These are phyloP conservation scores for Chaenogobius annularis DNA, from an alignment of 2,113 vertebrate species.

Conservation along the genomic window DNA sequence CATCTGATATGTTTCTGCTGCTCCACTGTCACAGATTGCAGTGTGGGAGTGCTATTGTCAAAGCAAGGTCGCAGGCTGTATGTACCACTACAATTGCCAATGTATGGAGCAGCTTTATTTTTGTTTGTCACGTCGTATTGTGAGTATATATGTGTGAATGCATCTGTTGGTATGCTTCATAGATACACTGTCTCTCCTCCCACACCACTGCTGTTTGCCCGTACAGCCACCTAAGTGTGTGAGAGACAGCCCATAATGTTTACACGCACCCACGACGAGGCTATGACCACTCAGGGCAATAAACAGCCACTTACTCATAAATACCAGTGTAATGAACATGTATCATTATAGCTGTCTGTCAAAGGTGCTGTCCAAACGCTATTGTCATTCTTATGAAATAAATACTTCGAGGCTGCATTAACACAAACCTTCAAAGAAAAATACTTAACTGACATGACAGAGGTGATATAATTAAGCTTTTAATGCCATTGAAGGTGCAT, in stretches of 20 bases:
- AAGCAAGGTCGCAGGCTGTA: constrained; percentile 53
- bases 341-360: constrained; percentile 56
- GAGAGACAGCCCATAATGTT: constrained; percentile 64
- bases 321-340: constrained; percentile 58
- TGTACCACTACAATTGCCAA: constrained; percentile 32
- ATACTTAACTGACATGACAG: constrained; percentile 2
- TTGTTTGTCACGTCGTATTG: constrained; percentile 17
- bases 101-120: constrained; percentile 19
- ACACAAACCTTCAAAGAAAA: not conserved
- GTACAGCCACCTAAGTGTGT: constrained; percentile 40
- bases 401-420: not conserved
- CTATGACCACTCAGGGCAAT: constrained; percentile 62
- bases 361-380: constrained; percentile 41
- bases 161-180: constrained; percentile 63
- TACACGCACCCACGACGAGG: constrained; percentile 60
- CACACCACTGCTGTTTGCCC: constrained; percentile 71
- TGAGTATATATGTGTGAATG: constrained; percentile 40
- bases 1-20: constrained; percentile 30
- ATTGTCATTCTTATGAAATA: constrained; percentile 24
- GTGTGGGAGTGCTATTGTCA: constrained; percentile 58
- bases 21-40: constrained; percentile 60
- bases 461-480: constrained; percentile 4
- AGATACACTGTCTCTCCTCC: constrained; percentile 63
- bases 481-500: not conserved
- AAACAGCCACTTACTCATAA: constrained; percentile 66